These are phyloP conservation scores for Philopotamus ludificatus DNA, from an alignment of 1,140 invertebrate genomes.

Conservation along the genomic window DNA sequence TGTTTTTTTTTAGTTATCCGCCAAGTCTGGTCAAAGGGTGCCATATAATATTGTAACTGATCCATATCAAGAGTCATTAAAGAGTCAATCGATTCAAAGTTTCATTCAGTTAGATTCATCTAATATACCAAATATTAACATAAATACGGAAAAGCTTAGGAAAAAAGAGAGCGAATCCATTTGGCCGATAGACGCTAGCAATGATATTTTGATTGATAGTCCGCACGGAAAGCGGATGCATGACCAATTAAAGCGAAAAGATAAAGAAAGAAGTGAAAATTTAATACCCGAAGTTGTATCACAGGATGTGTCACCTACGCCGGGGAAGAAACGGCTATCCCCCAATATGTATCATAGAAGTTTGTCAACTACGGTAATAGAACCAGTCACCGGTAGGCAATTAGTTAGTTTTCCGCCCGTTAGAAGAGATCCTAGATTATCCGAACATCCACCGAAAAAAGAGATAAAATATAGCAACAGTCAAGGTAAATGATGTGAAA, in stretches of 20 bases:
- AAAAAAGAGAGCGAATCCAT: constrained; percentile 25
- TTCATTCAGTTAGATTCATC: constrained; percentile 11
- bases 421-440: constrained; percentile 48
- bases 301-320: constrained; percentile 12
- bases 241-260: constrained; percentile 31
- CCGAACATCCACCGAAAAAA: constrained; percentile 41
- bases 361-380: constrained; percentile 50
- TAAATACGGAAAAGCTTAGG: not conserved
- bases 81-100: constrained; percentile 22
- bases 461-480: constrained; percentile 24
- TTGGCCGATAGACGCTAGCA: constrained; percentile 17
- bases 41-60: constrained; percentile 23
- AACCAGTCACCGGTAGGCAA: constrained; percentile 41
- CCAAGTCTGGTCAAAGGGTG: not conserved
- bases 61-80: constrained; percentile 24
- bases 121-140: not conserved
- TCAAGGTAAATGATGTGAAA: constrained; percentile 21
- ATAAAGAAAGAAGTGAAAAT: constrained; percentile 29
- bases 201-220: constrained; percentile 26
- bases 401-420: constrained; percentile 54
- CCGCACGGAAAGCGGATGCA: constrained; percentile 21
- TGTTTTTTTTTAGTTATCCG: constrained; percentile 7
- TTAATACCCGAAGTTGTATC: not conserved
- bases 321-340: constrained; percentile 45
- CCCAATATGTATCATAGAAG: constrained; percentile 53